Percentiles rank a stretch among this genome's conserved stretches.
Evolutionary conservation across 2,113 vertebrate species (phyloP).

Genomic region (Lucifuga dentata): DNA sequence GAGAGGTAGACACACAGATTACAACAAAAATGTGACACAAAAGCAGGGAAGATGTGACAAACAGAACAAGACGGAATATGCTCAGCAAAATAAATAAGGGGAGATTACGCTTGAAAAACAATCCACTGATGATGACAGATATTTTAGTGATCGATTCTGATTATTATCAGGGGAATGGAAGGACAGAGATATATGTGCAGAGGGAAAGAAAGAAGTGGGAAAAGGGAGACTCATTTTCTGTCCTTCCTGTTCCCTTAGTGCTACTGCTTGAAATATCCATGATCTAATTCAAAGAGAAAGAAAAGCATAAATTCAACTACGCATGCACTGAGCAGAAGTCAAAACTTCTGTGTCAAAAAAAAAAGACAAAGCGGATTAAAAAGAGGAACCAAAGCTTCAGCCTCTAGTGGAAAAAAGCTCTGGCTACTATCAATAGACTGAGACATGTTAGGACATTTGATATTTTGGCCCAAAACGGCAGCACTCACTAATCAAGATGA

Average conservation of each 20-base stretch:
- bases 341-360: slow-evolving; percentile 59
- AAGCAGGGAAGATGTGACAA: background rate
- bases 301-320: slow-evolving; percentile 40
- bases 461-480: slow-evolving; percentile 43
- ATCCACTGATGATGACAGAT: background rate
- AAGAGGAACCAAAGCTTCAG: slow-evolving; percentile 14
- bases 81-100: background rate
- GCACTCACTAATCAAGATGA: slow-evolving; percentile 12
- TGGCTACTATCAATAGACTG: slow-evolving; percentile 30
- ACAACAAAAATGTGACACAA: background rate
- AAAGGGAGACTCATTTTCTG: background rate
- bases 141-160: slow-evolving; percentile 21
- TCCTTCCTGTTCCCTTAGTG: background rate
- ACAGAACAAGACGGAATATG: background rate
- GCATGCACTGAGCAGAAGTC: slow-evolving; percentile 40
- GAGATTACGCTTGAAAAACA: too few species aligned
- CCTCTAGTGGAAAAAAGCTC: slow-evolving; percentile 28
- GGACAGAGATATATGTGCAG: background rate
- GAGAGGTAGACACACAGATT: background rate
- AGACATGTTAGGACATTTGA: slow-evolving; percentile 41
- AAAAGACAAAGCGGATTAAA: slow-evolving; percentile 43
- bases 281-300: slow-evolving; percentile 48
- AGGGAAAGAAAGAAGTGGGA: too few species aligned
- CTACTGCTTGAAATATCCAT: slow-evolving; percentile 25
- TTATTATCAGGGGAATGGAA: background rate